A percentile compares a stretch with the other conserved stretches of the same genome.
Conservation (phyloP, 1,140 invertebrate species). For the Drosophila suzukii region DNA sequence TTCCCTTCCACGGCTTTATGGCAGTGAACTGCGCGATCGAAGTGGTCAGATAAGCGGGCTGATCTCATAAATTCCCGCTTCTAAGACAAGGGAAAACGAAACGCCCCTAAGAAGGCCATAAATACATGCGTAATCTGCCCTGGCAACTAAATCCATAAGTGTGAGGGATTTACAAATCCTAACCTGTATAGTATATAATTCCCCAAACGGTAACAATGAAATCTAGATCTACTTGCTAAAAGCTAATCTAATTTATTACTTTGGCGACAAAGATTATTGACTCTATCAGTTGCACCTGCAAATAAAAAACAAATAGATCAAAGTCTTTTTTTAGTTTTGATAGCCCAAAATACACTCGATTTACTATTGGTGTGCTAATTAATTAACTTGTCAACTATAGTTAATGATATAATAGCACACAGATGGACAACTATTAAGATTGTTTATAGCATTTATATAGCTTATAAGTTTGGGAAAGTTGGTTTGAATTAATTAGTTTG, state of each 20-base stretch:
- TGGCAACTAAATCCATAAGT: constrained; percentile 22
- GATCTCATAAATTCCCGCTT: constrained; percentile 37
- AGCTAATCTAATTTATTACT: neutral
- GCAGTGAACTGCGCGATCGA: constrained; percentile 6
- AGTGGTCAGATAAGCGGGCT: constrained; percentile 2
- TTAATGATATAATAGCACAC: neutral
- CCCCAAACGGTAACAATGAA: neutral
- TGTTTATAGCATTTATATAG: too few species aligned
- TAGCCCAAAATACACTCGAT: neutral
- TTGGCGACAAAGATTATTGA: neutral
- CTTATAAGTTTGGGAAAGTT: too few species aligned
- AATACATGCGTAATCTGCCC: constrained; percentile 19
- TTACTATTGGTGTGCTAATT: too few species aligned
- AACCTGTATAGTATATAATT: neutral
- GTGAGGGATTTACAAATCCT: neutral
- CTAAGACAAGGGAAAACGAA: neutral
- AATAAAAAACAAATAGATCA: neutral
- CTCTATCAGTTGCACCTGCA: neutral
- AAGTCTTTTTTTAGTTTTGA: neutral
- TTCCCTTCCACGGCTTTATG: constrained; percentile 12
- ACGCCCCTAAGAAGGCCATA: constrained; percentile 2
- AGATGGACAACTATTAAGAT: neutral
- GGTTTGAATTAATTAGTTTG: too few species aligned
- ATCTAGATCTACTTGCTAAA: neutral
- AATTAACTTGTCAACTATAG: neutral